Evolutionary conservation across 2,113 vertebrate species (phyloP).

Genomic region (Mugil cephalus): DNA sequence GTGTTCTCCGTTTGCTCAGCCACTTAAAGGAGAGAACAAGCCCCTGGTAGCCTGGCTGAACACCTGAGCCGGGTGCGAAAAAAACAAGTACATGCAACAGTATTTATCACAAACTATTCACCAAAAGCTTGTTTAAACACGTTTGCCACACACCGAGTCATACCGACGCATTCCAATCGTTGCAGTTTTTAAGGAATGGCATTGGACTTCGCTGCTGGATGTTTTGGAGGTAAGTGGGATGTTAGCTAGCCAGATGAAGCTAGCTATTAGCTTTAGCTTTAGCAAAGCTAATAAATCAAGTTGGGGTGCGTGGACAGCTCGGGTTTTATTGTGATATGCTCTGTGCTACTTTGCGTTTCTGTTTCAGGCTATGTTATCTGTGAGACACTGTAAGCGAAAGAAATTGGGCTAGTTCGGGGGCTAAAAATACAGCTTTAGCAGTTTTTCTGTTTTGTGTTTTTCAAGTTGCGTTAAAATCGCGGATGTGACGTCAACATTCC

Average conservation of each 20-base stretch:
- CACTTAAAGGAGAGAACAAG: not conserved
- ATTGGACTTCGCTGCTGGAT: slow-evolving; percentile 84
- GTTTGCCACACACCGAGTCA: not conserved
- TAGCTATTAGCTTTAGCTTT: slow-evolving; percentile 38
- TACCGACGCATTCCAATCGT: not conserved
- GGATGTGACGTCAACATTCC: slow-evolving; percentile 9
- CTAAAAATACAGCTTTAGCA: not conserved
- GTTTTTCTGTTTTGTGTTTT: not conserved
- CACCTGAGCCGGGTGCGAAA: slow-evolving; percentile 37
- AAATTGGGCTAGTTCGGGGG: too few species aligned
- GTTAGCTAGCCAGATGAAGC: slow-evolving; percentile 13
- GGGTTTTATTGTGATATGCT: too few species aligned
- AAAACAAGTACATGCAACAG: not conserved
- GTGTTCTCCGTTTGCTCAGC: not conserved
- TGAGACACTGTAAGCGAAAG: too few species aligned
- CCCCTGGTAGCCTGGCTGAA: slow-evolving; percentile 24
- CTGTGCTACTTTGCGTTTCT: too few species aligned
- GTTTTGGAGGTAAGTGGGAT: slow-evolving; percentile 79
- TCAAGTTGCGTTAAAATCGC: not conserved
- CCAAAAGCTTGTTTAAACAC: not conserved
- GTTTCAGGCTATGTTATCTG: too few species aligned
- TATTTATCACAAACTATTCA: not conserved
- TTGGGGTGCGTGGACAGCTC: not conserved
- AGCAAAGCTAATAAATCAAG: not conserved
- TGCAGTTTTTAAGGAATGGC: slow-evolving; percentile 73